phyloP scores from a whole-genome alignment of 2,797 vertebrate species.

The Phoebastria nigripes region DNA sequence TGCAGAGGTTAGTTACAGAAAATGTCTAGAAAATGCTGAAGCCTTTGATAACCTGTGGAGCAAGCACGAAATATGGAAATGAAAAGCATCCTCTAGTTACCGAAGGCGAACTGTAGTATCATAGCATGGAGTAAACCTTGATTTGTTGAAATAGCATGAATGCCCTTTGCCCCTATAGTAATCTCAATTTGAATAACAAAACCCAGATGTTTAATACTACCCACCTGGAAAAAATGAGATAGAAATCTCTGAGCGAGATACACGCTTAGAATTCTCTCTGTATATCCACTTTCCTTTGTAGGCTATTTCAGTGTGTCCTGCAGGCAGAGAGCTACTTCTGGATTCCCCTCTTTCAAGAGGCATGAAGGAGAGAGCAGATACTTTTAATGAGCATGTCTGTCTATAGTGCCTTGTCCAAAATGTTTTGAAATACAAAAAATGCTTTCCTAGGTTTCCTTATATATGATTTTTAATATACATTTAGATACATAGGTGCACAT shows the following conservation, averaged over 20 bases:
- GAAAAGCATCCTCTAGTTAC: not conserved
- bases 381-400: not conserved
- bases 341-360: not conserved
- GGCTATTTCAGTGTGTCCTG: not conserved
- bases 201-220: not conserved
- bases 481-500: not conserved
- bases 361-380: not conserved
- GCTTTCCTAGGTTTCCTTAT: not conserved
- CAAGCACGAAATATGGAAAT: not conserved
- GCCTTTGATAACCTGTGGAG: not conserved
- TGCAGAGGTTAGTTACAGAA: conserved; percentile 89
- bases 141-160: not conserved
- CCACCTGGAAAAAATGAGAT: conserved; percentile 5
- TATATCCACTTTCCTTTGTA: not conserved
- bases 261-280: not conserved
- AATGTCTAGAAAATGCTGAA: not conserved
- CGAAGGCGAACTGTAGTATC: not conserved
- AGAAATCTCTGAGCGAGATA: not conserved
- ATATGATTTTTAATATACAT: not conserved
- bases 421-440: not conserved
- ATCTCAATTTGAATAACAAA: conserved; percentile 17
- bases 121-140: not conserved
- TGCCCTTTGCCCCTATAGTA: not conserved
- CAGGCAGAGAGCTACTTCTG: not conserved
- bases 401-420: not conserved